Evolutionary conservation across 2,113 vertebrate genomes (phyloP).

Genomic region (Procavia capensis): DNA sequence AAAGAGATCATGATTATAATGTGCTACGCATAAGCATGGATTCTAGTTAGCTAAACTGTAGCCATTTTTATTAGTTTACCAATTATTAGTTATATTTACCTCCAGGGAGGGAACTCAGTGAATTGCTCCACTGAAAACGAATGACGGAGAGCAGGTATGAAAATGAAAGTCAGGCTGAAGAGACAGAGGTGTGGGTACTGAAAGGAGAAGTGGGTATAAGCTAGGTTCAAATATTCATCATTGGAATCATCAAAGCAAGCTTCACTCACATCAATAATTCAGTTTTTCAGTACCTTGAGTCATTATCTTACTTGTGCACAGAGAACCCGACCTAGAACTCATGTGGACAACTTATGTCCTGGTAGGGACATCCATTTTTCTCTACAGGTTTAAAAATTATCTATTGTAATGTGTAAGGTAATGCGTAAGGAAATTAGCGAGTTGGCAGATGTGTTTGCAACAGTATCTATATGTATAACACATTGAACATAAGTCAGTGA

Average conservation of each 20-base stretch:
- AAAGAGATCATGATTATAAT: constrained; percentile 32
- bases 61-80: background rate
- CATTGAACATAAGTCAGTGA: background rate
- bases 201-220: background rate
- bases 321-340: constrained; percentile 3
- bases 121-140: background rate
- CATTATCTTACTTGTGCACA: background rate
- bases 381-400: background rate
- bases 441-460: background rate
- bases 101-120: background rate
- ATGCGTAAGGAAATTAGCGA: constrained; percentile 35
- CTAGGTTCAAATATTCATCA: background rate
- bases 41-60: constrained; percentile 31
- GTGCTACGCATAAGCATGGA: background rate
- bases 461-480: background rate
- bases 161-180: background rate
- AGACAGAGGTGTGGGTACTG: background rate
- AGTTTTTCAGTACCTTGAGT: background rate
- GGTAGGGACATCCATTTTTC: background rate
- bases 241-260: background rate
- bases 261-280: background rate
- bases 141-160: constrained; percentile 7
- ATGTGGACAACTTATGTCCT: background rate
- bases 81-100: background rate
- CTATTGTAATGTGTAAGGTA: constrained; percentile 14